Percentiles rank a stretch among this genome's conserved stretches.
Evolutionary conservation across 2,888 invertebrate species (phyloP).

Genomic region (Tetragonisca angustula): DNA sequence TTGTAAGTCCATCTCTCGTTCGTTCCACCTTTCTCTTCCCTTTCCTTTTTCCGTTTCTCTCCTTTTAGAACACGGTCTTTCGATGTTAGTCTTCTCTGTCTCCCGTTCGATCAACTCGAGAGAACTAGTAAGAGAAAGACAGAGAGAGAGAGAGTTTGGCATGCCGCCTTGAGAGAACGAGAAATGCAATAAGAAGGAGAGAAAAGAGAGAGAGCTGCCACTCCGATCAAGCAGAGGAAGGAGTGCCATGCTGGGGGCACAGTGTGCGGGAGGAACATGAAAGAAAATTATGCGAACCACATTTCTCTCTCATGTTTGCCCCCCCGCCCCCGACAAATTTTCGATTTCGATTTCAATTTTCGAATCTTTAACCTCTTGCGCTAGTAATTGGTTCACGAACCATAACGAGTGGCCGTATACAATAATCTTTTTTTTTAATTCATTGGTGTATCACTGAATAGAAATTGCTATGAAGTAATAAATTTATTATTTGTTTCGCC

Average conservation of each 20-base stretch:
- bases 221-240: constrained; percentile 52
- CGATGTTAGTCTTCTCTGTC: constrained; percentile 29
- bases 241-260: constrained; percentile 47
- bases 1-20: no score
- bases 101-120: constrained; percentile 56
- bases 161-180: constrained; percentile 64
- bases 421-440: no score
- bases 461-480: no score
- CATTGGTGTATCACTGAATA: no score
- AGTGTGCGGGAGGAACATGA: constrained; percentile 52
- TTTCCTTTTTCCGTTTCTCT: constrained; percentile 26
- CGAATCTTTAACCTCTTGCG: constrained; percentile 1
- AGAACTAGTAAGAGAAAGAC: constrained; percentile 14
- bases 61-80: constrained; percentile 18
- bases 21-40: constrained; percentile 3
- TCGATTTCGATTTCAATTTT: constrained; percentile 13
- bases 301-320: not conserved
- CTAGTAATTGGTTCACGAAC: no score
- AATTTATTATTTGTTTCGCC: no score
- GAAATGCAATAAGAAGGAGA: constrained; percentile 71
- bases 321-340: no score
- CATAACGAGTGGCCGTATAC: no score
- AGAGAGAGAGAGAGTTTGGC: constrained; percentile 59
- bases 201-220: constrained; percentile 45
- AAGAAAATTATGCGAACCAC: constrained; percentile 37